Conservation (phyloP, 2,888 invertebrate genomes). For the Drosophila parthenogenetica region DNA sequence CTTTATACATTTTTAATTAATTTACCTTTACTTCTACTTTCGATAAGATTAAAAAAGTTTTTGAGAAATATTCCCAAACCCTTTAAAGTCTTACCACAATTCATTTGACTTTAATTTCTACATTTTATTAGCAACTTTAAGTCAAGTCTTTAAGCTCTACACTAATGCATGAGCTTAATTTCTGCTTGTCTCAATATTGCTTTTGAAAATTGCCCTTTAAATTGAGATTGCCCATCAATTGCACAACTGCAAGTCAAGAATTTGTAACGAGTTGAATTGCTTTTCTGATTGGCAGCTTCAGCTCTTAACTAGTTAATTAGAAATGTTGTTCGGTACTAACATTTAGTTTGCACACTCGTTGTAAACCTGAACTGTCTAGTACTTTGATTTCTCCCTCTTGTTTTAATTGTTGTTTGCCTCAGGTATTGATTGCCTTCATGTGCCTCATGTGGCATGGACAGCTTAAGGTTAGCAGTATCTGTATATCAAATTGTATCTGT, state of each 20-base stretch:
- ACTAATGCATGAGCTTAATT: neutral
- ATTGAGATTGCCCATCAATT: constrained; percentile 4
- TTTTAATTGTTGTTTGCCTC: constrained; percentile 7
- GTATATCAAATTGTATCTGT: neutral
- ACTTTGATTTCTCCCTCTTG: constrained; percentile 32
- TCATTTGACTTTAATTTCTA: no score
- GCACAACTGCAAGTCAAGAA: constrained; percentile 2
- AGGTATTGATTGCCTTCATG: constrained; percentile 22
- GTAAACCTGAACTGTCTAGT: constrained; percentile 32
- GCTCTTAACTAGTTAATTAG: constrained; percentile 47
- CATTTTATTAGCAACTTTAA: no score
- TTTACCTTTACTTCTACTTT: no score
- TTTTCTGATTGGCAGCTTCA: constrained; percentile 29
- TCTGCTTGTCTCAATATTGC: neutral
- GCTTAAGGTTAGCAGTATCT: constrained; percentile 25
- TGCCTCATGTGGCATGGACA: constrained; percentile 27
- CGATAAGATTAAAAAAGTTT: no score
- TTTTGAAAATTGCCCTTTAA: neutral
- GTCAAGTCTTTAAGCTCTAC: neutral
- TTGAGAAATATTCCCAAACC: no score
- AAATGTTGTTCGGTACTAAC: constrained; percentile 34
- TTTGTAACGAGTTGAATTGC: constrained; percentile 8
- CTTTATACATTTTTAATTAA: no score
- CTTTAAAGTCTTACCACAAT: no score
- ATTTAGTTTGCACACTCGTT: constrained; percentile 28